Evolutionary conservation across 2,888 invertebrate genomes (phyloP), one percentile per base, ranked within the genome.

Genomic region (Cerastoderma edule): DNA sequence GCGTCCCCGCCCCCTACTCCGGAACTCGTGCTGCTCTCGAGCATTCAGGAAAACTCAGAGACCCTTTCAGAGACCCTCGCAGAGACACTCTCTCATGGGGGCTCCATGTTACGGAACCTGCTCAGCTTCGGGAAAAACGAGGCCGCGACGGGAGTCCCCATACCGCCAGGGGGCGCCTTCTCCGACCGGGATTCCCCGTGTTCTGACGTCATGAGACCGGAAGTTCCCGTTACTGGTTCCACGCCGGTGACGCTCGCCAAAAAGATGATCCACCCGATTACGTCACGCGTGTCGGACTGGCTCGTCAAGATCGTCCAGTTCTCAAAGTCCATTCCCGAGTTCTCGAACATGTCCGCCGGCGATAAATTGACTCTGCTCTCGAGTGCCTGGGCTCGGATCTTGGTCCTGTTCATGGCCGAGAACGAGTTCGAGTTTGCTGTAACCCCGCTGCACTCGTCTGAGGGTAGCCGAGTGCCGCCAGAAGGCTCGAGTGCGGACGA

Each of bases 361-460:
- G 92, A 92, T 80, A 86, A 90, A 80, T 76, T 89, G 46, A 87
- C 89, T 8, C 83, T 92, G n/a, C 78, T 92, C 27, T 75, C 88
- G 24, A 87, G 89, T 74, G 86, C 91, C 0, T 91, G 92, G 91
- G 86, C 90, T 6, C 75, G 90, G 19, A 80, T 92, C 16, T 80
- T 92, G 74, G 83, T 92, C 1, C 83, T 92, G 24, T 88, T 87
- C 69, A 92, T 92, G 92, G 90, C 92, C 0, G 92, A 92, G 80
- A 88, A 87, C 56, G 90, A 91, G 80, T 91, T 91, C 78, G 89
- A 91, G 77, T 92, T 92, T 71, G 92, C 89, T 13, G 91, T 91
- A 24, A 91, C 90, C 8, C 90, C 91, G 5, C 46, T 84, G 19
- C 82, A 76, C 27, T 27, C 69, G 6, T 75, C 72, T 3, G 65